phyloP scores from a whole-genome alignment of 2,888 invertebrate genomes.

The Carterocephalus palaemon region DNA sequence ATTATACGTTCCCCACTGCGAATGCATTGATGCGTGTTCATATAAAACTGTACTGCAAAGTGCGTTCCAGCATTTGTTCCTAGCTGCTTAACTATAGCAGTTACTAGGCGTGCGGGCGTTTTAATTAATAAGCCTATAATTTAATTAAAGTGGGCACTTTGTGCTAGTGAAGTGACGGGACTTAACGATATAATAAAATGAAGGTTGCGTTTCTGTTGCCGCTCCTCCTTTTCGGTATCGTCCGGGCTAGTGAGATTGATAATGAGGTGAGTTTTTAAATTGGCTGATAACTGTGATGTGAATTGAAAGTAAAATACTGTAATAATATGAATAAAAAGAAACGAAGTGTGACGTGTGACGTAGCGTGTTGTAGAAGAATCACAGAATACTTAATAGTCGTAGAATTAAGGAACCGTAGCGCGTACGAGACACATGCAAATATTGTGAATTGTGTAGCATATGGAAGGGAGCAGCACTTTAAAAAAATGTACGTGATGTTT shows the following conservation, averaged over 20 bases:
- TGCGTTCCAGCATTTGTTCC: slow-evolving; percentile 62
- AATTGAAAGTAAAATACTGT: no score
- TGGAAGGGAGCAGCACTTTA: no score
- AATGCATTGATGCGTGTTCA: slow-evolving; percentile 47
- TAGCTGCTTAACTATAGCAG: slow-evolving; percentile 38
- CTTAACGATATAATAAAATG: slow-evolving; percentile 58
- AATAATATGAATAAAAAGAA: no score
- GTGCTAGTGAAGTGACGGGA: slow-evolving; percentile 63
- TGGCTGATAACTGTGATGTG: no score
- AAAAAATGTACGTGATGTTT: no score
- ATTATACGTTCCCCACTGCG: slow-evolving; percentile 56
- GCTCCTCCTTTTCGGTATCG: slow-evolving; percentile 64
- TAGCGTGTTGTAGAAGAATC: no score
- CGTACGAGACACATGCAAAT: no score
- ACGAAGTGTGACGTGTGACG: no score
- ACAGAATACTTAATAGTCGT: no score
- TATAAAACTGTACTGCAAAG: slow-evolving; percentile 60
- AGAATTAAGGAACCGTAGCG: no score
- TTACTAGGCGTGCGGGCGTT: slow-evolving; percentile 29
- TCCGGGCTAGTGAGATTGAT: slow-evolving; percentile 56
- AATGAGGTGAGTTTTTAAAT: slow-evolving; percentile 52
- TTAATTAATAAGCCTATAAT: slow-evolving; percentile 27
- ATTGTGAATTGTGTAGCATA: no score
- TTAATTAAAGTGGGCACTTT: slow-evolving; percentile 27
- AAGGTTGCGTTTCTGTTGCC: slow-evolving; percentile 57